Conservation (phyloP, 2,797 vertebrate species). For the Crenuchus spilurus region DNA sequence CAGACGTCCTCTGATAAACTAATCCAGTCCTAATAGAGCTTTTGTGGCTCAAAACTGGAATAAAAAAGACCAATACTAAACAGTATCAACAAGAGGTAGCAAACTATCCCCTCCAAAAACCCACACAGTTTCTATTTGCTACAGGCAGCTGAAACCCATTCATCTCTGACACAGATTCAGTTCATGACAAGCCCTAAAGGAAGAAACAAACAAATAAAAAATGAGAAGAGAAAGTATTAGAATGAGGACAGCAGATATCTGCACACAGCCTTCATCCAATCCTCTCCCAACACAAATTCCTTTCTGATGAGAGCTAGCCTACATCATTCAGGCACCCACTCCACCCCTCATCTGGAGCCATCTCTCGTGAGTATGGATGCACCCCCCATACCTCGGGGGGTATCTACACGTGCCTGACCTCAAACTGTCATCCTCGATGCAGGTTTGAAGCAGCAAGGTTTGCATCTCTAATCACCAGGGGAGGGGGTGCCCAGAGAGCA, state of each 20-base stretch:
- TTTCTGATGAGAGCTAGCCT: constrained; percentile 38
- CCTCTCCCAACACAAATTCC: constrained; percentile 8
- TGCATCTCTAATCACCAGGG: constrained; percentile 44
- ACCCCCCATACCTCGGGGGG: constrained; percentile 22
- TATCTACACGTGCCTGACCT: constrained; percentile 41
- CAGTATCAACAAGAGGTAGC: background rate
- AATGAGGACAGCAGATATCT: constrained; percentile 2
- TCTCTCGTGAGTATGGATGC: constrained; percentile 16
- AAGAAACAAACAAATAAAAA: constrained; percentile 14
- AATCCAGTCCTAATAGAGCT: no score
- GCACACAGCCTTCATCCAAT: background rate
- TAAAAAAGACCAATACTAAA: background rate
- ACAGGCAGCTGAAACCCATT: constrained; percentile 20
- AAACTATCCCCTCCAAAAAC: background rate
- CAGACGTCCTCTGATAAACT: no score
- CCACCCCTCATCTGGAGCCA: constrained; percentile 18
- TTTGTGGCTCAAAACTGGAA: background rate
- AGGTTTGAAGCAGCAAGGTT: constrained; percentile 33
- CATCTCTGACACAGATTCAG: constrained; percentile 35
- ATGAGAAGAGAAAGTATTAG: constrained; percentile 6
- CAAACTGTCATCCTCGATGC: constrained; percentile 54
- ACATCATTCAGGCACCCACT: constrained; percentile 20
- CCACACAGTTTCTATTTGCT: constrained; percentile 24
- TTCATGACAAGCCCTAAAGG: constrained; percentile 5
- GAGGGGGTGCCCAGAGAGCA: constrained; percentile 11